Evolutionary conservation across 2,888 invertebrate genomes (phyloP).

Genomic region (Cryptocephalus moraei): DNA sequence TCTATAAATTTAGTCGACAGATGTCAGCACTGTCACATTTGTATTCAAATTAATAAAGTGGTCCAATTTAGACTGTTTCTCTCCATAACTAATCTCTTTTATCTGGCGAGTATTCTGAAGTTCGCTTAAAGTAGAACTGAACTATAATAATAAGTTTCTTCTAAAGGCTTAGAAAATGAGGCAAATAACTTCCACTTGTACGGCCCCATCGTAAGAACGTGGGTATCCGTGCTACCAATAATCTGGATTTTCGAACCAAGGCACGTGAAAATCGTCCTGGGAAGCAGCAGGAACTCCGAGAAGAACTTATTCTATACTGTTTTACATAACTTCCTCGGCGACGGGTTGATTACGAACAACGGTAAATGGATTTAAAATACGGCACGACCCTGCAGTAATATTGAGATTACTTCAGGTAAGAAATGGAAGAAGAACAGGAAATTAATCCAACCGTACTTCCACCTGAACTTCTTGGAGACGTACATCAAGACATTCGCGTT

Average conservation of each 20-base stretch:
- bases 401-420: slow-evolving; percentile 28
- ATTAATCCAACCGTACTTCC: slow-evolving; percentile 48
- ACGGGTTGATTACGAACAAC: slow-evolving; percentile 48
- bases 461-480: slow-evolving; percentile 42
- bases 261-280: slow-evolving; percentile 45
- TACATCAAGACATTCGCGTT: slow-evolving; percentile 45
- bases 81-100: no score
- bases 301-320: slow-evolving; percentile 46
- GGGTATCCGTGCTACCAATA: slow-evolving; percentile 45
- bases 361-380: slow-evolving; percentile 25
- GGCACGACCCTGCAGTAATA: background rate
- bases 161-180: slow-evolving; percentile 38
- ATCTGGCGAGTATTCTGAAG: no score
- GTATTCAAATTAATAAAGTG: no score
- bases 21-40: no score
- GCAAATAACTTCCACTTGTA: slow-evolving; percentile 36
- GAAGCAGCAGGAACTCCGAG: slow-evolving; percentile 42
- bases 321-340: slow-evolving; percentile 49
- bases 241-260: slow-evolving; percentile 45
- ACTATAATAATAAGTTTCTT: slow-evolving; percentile 13
- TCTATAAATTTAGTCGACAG: no score
- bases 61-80: no score
- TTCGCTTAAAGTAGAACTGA: no score
- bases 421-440: slow-evolving; percentile 47
- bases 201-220: slow-evolving; percentile 43